Base-by-base conservation (phyloP, 2,797 vertebrate genomes). In the Catharus ustulatus region DNA sequence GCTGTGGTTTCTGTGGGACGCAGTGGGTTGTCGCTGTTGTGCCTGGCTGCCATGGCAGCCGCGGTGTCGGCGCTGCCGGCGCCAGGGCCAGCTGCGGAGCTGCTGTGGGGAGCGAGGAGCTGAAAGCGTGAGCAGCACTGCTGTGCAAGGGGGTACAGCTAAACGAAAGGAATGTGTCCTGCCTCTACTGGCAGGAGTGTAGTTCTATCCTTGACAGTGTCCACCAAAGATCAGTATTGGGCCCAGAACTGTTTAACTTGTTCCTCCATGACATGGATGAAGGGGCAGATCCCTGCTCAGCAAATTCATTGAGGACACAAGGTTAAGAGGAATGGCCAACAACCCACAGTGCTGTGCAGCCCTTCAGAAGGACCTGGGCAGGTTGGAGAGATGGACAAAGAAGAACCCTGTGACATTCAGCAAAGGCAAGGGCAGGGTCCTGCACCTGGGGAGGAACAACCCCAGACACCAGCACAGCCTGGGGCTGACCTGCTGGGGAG, bases 161-260 rank as follows among this genome's bases (percentile, higher is more conserved):
- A 27, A n/a, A 42, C 36, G 8, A n/a, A 46, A 26, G 10, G 10
- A 13, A 3, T 11, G 1, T 42, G 14, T 16, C 40, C 21, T 34
- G 22, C 30, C 7, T 32, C 8, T 46, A 0, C 26, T 42, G 49
- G 8, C 26, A 27, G 17, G 10, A 27, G 5, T 66, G 7, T 16
- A 10, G 7, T 54, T 67, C 6, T 48, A 1, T 54, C 29, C 4
- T 32, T 46, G 12, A 10, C 22, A 1, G 15, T 45, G 34, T 17
- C 4, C 26, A 18, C 7, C 32, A 32, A 1, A 26, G 48, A 16
- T 62, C 30, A 8, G 1, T 48, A 14, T 13, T 32, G 40, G 46
- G 46, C 46, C 46, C 30, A 61, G 20, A 26, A 5, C 15, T 59
- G 29, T 46, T 51, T 51, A 40, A 36, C 13, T n/a, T 66, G 7